Evolutionary conservation across 30 jellyfish, hydroid and myxozoan species (phyloP), one percentile per base, ranked within the genome.

Genomic region (Rhopilema esculentum): DNA sequence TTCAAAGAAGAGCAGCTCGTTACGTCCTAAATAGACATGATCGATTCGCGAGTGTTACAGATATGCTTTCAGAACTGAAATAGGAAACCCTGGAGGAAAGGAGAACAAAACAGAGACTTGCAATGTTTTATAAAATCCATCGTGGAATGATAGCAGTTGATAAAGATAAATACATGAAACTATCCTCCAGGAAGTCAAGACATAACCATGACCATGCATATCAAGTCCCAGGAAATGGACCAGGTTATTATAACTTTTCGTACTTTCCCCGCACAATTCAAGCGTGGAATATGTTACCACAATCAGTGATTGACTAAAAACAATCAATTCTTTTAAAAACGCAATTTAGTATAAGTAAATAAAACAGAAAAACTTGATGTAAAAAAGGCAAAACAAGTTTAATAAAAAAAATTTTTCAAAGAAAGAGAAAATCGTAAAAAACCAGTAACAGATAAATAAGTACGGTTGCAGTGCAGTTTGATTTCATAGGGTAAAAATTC

Each of bases 141-240:
- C 72, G 64, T 65, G 72, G 81, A 33, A 79, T 66, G 72, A 72
- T 80, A 31, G 80, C 90, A 80, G 72, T 30, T 65, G 71, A 63
- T 33, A 80, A n/a, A 80, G 90, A 80, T 12, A 66, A 48, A 29
- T 63, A 80, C 66, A 80, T 80, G 51, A 80, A 80, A 32, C 90
- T 6, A 80, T 64, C 25, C 49, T 80, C 81, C 40, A 27, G 90
- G 77, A 21, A n/a, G 49, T 63, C 90, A 21, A 31, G 80, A 49
- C 81, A 80, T 80, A 80, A 81, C 80, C 90, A 80, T 80, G 80
- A 80, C 80, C 80, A 80, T 62, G 71, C 71, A 30, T 65, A 62
- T 66, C 51, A 51, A 78, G 17, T 29, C 88, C 75, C 75, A 29
- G 53, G 72, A 80, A 40, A 49, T 62, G 80, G 90, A 22, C 89